Conservation (phyloP, 2,888 invertebrate genomes). For the Anagyrus pseudococci region DNA sequence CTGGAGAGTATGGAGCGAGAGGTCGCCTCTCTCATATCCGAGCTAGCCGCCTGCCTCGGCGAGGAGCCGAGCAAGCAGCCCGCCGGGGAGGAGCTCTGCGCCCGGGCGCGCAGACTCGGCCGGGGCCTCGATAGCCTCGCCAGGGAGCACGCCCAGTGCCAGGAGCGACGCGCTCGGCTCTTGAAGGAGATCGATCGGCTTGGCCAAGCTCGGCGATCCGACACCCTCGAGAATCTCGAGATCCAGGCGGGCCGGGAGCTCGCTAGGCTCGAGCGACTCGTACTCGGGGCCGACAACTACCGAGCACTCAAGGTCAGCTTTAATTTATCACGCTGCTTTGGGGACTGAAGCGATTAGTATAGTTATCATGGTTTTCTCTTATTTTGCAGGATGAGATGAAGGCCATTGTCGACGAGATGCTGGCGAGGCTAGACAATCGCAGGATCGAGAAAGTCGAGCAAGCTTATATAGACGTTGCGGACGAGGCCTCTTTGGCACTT, state of each 20-base stretch:
- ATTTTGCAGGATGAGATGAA: conserved; percentile 15
- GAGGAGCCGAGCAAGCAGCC: background rate
- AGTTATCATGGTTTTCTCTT: too few species aligned
- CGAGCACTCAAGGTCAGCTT: conserved; percentile 11
- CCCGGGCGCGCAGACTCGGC: conserved; percentile 5
- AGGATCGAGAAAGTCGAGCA: conserved; percentile 6
- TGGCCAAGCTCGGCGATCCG: background rate
- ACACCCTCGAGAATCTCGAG: background rate
- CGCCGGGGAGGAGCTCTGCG: background rate
- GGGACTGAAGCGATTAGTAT: too few species aligned
- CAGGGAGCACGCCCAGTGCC: conserved; percentile 26
- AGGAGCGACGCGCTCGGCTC: background rate
- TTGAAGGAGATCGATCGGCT: conserved; percentile 26
- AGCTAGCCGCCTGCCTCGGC: conserved; percentile 24
- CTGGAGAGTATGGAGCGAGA: conserved; percentile 27
- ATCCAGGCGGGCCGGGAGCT: background rate
- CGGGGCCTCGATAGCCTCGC: conserved; percentile 18
- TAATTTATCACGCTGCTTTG: too few species aligned
- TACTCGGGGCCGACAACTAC: background rate
- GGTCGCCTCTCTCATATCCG: conserved; percentile 15
- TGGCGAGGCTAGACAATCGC: conserved; percentile 5
- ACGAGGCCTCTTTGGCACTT: conserved; percentile 22
- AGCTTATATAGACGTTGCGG: conserved; percentile 5
- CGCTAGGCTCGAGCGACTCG: conserved; percentile 6
- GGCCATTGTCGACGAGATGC: conserved; percentile 17